Conservation (phyloP, 2,113 vertebrate species). For the Spea bombifrons region DNA sequence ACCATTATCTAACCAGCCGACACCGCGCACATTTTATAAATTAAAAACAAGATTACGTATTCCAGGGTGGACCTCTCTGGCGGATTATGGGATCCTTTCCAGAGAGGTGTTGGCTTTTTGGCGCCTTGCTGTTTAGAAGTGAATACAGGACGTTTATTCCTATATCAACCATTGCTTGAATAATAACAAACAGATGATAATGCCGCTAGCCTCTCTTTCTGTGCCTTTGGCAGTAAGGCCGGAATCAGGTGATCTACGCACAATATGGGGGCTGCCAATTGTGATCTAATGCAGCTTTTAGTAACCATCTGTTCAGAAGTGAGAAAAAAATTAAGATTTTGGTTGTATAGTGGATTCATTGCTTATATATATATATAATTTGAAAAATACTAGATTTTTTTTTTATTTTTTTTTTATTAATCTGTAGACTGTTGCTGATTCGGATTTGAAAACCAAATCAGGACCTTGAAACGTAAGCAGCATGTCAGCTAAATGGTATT, state of each 20-base stretch:
- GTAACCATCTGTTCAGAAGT: no score
- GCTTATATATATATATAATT: no score
- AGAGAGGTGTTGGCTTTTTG: neutral
- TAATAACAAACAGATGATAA: slow-evolving; percentile 14
- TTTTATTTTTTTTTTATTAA: no score
- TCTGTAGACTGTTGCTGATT: no score
- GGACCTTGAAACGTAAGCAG: no score
- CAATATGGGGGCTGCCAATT: neutral
- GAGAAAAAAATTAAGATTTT: no score
- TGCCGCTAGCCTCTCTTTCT: neutral
- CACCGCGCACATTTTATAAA: neutral
- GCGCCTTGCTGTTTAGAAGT: neutral
- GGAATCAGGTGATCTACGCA: neutral
- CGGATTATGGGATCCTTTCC: neutral
- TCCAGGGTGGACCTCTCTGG: neutral
- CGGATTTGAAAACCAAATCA: no score
- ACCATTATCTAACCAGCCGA: no score
- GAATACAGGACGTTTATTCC: slow-evolving; percentile 5
- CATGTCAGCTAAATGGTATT: no score
- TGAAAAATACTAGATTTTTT: no score
- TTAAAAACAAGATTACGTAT: neutral
- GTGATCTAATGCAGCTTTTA: neutral
- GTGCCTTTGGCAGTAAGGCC: neutral
- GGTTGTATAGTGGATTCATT: no score
- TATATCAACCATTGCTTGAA: slow-evolving; percentile 4